Base-by-base conservation (phyloP, 1,140 invertebrate genomes). In the Drosophila pandora region DNA sequence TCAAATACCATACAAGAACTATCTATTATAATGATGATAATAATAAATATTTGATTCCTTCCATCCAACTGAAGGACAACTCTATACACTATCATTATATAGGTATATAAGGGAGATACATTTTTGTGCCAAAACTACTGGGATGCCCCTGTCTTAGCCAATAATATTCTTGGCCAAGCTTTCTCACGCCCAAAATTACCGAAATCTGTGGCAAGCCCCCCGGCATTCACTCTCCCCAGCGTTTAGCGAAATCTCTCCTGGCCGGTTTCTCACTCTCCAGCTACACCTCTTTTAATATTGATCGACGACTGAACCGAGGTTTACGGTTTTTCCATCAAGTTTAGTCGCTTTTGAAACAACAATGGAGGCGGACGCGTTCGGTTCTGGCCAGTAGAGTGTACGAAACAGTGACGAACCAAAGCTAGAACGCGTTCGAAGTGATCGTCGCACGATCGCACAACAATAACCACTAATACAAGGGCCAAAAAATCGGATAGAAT, bases 361-460 rank as follows among this genome's bases (percentile, higher is more conserved):
- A 88, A 88, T 72, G 83, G 83, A 88, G 82, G 78, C 82, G 79
- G 83, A 72, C 82, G 82, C 83, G 83, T 82, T 87, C 30, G 65
- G 82, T 22, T 75, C 79, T 79, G 60, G 45, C 78, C 82, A 49
- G 79, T 75, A 76, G 30, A 41, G 25, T n/a, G 25, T n/a, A 41
- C 17, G 21, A 39, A 54, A 47, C 30, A 21, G 12, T 34, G 68
- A 70, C 45, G 67, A 74, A 25, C 30, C 23, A n/a, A 17, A 45
- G 63, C 60, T 67, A 64, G 60, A 75, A 64, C 81, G 78, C 74
- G 83, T 62, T 85, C 61, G 82, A 58, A 85, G 83, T 87, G 72
- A 74, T 74, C 65, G 79, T 70, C 63, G 61, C 34, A 37, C 34
- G 34, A 28, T 69, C 32, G 22, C 56, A 34, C 30, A 64, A 61